Base-by-base conservation (phyloP, 2,113 vertebrate species). In the Dolichotis patagonum region DNA sequence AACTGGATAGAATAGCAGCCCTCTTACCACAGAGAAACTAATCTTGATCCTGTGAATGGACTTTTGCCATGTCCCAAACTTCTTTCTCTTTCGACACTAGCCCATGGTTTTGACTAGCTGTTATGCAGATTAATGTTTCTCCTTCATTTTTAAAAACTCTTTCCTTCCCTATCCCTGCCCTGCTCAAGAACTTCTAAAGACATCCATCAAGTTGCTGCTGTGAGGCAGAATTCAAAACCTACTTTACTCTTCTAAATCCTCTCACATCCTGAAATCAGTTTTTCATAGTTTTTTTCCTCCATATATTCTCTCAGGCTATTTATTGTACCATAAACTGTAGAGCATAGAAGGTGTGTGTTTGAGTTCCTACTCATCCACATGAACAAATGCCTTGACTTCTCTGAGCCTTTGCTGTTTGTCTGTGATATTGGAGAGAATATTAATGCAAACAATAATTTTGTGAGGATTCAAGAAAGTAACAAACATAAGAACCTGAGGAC, bases 371-470 rank as follows among this genome's bases (percentile, higher is more conserved):
- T 86, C 22, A 7, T 94, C 52, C 32, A 7, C 3, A 43, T 67
- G 14, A 85, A 90, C 46, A 19, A 91, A 35, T 43, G 26, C 58
- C 16, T 86, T 19, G 28, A 30, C 24, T 82, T 83, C 13, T 62
- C 24, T 16, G 54, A 93, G n/a, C 22, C n/a, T 69, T 38, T 62
- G 13, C 38, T 90, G 22, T 54, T 94, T 69, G 38, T 20, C 9
- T 69, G 5, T 88, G 43, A 97, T 91, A 62, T 1, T 69, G 41
- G 56, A 83, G n/a, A 13, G 63, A 91, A 69, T 62, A 22, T 67
- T 46, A 41, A 20, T 60, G 46, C 4, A 46, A 77, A 78, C 4
- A 92, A 14, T 60, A 77, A 41, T 75, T 80, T 85, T 60, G 11
- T 54, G 41, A 7, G 9, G 8, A 80, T 52, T 94, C 43, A 19